phyloP scores from a whole-genome alignment of 2,888 invertebrate genomes.

The Lepidochrysops patricia region DNA sequence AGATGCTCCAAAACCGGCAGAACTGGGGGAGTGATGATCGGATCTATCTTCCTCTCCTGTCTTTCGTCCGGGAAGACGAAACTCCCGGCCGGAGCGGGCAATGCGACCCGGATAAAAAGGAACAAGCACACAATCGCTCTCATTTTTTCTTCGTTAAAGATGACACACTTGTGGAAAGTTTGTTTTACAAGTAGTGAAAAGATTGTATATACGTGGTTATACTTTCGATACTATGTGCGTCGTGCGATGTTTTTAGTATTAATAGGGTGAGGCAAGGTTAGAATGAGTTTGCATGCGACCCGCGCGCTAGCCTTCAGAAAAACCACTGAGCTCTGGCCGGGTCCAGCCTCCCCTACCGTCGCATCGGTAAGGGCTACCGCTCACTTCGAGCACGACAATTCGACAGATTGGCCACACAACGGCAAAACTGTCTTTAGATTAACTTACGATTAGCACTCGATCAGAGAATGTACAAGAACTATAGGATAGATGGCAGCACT shows the following conservation, averaged over 20 bases:
- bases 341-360: conserved; percentile 50
- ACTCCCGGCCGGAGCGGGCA: conserved; percentile 47
- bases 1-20: conserved; percentile 66
- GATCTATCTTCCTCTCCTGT: conserved; percentile 52
- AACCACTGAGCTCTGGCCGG: conserved; percentile 61
- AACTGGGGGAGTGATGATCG: conserved; percentile 65
- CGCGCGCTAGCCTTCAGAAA: conserved; percentile 73
- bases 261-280: conserved; percentile 70
- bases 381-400: too few species aligned
- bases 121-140: conserved; percentile 50
- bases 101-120: conserved; percentile 27
- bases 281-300: conserved; percentile 68
- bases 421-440: too few species aligned
- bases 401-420: too few species aligned
- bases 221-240: conserved; percentile 51
- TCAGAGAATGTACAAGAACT: too few species aligned
- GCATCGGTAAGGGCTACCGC: too few species aligned
- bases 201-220: too few species aligned
- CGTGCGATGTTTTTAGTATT: conserved; percentile 59
- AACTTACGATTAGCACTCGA: too few species aligned
- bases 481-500: too few species aligned
- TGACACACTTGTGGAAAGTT: too few species aligned
- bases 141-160: too few species aligned
- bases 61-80: conserved; percentile 60
- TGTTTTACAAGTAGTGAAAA: too few species aligned